Evolutionary conservation across 2,888 invertebrate genomes (phyloP).

Genomic region (Cybosia mesomella): DNA sequence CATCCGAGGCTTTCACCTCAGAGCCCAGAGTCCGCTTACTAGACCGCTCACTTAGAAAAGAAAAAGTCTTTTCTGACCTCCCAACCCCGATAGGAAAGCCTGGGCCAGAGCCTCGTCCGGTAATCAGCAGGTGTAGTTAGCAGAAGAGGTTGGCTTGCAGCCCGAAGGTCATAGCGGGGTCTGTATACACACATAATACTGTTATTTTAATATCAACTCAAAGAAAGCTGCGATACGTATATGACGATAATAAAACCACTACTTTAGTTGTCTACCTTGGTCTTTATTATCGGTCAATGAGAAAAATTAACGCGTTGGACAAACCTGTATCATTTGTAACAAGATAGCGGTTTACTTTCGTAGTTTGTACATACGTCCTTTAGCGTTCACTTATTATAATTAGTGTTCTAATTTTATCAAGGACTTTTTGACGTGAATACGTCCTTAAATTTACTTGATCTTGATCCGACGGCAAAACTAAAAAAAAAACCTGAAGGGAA

Average conservation of each 20-base stretch:
- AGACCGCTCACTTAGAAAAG: too few relatives aligned
- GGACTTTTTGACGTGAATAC: not conserved
- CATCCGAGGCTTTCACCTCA: too few relatives aligned
- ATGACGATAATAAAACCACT: constrained; percentile 25
- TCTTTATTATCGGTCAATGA: constrained; percentile 37
- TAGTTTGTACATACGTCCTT: not conserved
- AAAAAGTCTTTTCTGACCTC: too few relatives aligned
- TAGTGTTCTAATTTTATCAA: not conserved
- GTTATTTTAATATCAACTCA: constrained; percentile 26
- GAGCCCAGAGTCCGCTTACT: too few relatives aligned
- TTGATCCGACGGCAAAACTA: too few relatives aligned
- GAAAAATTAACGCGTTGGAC: constrained; percentile 32
- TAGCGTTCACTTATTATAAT: not conserved
- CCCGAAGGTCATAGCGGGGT: not conserved
- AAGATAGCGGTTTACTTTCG: constrained; percentile 16
- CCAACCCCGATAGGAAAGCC: too few relatives aligned
- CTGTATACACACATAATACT: not conserved
- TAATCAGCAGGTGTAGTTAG: not conserved
- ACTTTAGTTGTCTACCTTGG: constrained; percentile 39
- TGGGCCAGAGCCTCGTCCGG: not conserved
- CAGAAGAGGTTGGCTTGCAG: not conserved
- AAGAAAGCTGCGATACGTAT: constrained; percentile 31
- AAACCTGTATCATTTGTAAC: constrained; percentile 36
- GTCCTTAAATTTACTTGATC: not conserved
- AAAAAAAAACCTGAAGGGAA: too few relatives aligned